These are phyloP conservation scores for Paradoxurus hermaphroditus DNA, from an alignment of 2,113 vertebrate genomes.

Conservation along the genomic window DNA sequence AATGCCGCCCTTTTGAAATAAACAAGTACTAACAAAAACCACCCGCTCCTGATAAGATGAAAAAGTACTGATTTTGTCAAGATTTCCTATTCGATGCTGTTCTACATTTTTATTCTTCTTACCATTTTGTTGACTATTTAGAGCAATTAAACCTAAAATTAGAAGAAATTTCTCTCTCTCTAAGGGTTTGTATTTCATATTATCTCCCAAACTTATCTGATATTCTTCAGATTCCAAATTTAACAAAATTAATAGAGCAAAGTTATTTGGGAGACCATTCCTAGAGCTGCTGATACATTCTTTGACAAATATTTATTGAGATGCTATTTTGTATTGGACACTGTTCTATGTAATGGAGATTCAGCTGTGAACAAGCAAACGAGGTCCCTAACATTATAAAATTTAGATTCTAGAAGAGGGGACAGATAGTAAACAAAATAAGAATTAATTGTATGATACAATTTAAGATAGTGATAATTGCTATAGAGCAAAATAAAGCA, in stretches of 20 bases:
- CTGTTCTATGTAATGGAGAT: not conserved
- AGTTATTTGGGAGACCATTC: not conserved
- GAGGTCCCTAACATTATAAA: not conserved
- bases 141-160: slow-evolving; percentile 16
- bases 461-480: not conserved
- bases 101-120: not conserved
- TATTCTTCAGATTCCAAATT: not conserved
- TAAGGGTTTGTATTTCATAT: not conserved
- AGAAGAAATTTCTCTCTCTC: not conserved
- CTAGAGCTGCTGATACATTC: not conserved
- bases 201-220: not conserved
- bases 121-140: not conserved
- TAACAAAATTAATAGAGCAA: not conserved
- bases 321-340: not conserved
- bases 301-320: not conserved
- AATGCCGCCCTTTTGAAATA: slow-evolving; percentile 32
- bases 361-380: not conserved
- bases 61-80: not conserved
- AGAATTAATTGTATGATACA: not conserved
- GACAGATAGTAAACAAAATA: not conserved
- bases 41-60: not conserved
- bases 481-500: not conserved
- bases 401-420: not conserved
- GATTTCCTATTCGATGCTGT: not conserved
- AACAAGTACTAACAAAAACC: slow-evolving; percentile 29